Conservation (phyloP, 2,113 vertebrate species). For the Burhinus bistriatus region DNA sequence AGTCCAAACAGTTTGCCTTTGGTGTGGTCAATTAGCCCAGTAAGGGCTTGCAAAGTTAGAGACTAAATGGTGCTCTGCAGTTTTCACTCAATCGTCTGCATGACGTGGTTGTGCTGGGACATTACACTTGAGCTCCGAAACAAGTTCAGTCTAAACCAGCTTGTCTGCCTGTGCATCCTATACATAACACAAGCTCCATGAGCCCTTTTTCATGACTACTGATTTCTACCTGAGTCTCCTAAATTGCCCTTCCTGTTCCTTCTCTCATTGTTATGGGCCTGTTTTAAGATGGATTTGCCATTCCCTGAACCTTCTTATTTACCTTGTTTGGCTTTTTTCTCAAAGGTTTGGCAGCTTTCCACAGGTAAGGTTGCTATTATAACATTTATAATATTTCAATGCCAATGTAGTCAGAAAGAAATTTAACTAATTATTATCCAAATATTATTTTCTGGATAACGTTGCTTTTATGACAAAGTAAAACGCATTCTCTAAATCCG, state of each 20-base stretch:
- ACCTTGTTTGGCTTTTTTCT: not conserved
- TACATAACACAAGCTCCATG: not conserved
- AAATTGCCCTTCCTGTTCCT: not conserved
- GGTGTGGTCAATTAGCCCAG: not conserved
- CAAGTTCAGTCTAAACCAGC: not conserved
- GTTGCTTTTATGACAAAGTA: not conserved
- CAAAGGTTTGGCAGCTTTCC: not conserved
- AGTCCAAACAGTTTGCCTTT: not conserved
- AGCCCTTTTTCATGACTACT: not conserved
- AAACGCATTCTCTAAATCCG: not conserved
- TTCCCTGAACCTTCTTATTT: not conserved
- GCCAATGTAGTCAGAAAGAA: not conserved
- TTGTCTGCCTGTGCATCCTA: not conserved
- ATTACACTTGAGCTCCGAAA: not conserved
- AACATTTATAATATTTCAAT: not conserved
- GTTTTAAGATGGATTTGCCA: not conserved
- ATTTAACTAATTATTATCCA: not conserved
- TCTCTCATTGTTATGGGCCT: not conserved
- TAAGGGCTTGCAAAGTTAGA: not conserved
- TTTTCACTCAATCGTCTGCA: not conserved
- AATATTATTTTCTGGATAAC: not conserved
- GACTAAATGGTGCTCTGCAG: not conserved
- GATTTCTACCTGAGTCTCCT: not conserved
- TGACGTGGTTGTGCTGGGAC: not conserved
- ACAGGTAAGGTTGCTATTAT: not conserved